A percentile compares a stretch with the other conserved stretches of the same genome.
Conservation (phyloP, 2,113 vertebrate species). For the Coryphaenoides rupestris region DNA sequence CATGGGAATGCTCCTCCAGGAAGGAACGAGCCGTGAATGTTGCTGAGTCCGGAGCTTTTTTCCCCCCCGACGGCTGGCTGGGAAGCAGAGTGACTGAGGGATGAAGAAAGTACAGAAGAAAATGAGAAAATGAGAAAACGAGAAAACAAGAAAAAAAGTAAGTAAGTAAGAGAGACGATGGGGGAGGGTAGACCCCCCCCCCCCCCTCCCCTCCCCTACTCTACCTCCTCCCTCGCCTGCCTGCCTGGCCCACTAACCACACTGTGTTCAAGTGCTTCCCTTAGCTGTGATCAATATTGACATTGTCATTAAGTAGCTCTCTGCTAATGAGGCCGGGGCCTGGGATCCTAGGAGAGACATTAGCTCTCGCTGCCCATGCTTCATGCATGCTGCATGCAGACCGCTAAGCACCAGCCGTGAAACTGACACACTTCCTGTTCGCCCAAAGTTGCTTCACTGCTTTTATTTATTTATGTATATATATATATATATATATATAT, state of each 20-base stretch:
- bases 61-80: conserved; percentile 32
- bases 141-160: conserved; percentile 27
- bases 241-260: conserved; percentile 50
- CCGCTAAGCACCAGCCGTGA: conserved; percentile 14
- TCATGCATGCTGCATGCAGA: conserved; percentile 38
- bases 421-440: too few species aligned
- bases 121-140: conserved; percentile 27
- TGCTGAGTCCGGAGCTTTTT: conserved; percentile 54
- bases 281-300: conserved; percentile 68
- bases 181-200: conserved; percentile 31
- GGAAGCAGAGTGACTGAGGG: conserved; percentile 46
- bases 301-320: conserved; percentile 65
- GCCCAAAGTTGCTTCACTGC: too few species aligned
- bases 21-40: conserved; percentile 29
- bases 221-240: conserved; percentile 10
- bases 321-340: conserved; percentile 60
- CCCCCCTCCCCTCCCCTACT: conserved; percentile 9
- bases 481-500: too few species aligned
- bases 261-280: conserved; percentile 44
- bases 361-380: conserved; percentile 42
- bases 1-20: conserved; percentile 10
- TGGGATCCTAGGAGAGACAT: conserved; percentile 52
- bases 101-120: conserved; percentile 48
- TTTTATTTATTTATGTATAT: too few species aligned
- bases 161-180: neutral